Evolutionary conservation across 2,797 vertebrate genomes (phyloP), one percentile per base, ranked within the genome.

Genomic region (Agapornis canus): DNA sequence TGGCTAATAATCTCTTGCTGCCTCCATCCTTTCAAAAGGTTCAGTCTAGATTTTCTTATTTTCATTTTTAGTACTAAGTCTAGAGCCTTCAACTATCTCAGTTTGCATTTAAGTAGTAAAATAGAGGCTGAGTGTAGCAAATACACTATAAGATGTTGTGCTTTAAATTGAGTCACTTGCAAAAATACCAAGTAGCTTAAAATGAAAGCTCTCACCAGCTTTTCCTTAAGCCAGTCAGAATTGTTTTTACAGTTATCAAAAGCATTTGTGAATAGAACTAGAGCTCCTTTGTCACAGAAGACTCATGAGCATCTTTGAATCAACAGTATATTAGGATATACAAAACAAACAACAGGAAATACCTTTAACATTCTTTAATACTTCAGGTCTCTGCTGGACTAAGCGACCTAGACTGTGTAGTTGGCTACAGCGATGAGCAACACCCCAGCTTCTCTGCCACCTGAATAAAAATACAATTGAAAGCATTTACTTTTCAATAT

Each of bases 391-490:
- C 95, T 99, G 99, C 68, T 98, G 98, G 26, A 98, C 98, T 70
- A 99, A 98, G 43, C 99, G 98, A 79, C 98, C 98, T 52, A 99
- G 97, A 95, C 99, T 99, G 93, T 99, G 99, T 15, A 99, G 98
- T 64, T 99, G 99, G 95, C 98, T 98, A 90, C 98, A 99, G 87
- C 98, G 98, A 95, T 99, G 99, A 83, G 99, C 97, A 37, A 99
- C 90, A 49, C 99, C 99, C 99, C 99, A 99, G 96, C 98, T 99
- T 82, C 99, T 99, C 98, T 99, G 99, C 99, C 99, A 99, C 97
- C 99, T 99, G 95, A 70, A 86, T 5, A 95, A 91, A 96, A 90
- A 96, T 12, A 61, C 5, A 86, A 76, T 70, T 64, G 29, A 84
- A 86, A 94, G 13, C 14, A 76, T 43, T 84, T 89, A 11, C 70